Conservation (phyloP, 2,113 vertebrate genomes). For the Phylloscopus trochilus region DNA sequence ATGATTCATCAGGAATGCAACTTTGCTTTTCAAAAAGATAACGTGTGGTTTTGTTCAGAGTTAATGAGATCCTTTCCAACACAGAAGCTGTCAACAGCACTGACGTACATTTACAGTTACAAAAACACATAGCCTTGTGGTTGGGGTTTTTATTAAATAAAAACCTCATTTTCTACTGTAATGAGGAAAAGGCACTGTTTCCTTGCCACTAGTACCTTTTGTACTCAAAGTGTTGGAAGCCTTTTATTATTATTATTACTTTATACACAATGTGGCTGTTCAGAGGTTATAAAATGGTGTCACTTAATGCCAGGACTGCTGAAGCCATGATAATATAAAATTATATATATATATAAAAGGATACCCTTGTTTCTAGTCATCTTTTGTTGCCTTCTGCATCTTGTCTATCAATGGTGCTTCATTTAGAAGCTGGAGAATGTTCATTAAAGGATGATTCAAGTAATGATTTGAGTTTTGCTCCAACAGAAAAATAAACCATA, state of each 20-base stretch:
- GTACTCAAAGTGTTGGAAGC: background rate
- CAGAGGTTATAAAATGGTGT: background rate
- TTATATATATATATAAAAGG: background rate
- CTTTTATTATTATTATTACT: background rate
- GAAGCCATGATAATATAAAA: background rate
- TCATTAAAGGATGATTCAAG: background rate
- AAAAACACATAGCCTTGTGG: conserved; percentile 26
- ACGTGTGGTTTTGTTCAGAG: conserved; percentile 41
- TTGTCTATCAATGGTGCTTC: background rate
- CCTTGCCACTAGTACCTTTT: conserved; percentile 16
- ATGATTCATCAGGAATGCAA: conserved; percentile 12
- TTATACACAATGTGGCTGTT: background rate
- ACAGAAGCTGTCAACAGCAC: conserved; percentile 41
- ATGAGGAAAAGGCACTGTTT: background rate
- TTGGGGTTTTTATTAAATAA: conserved; percentile 16
- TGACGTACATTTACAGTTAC: background rate
- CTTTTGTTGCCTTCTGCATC: background rate
- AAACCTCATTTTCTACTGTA: conserved; percentile 32
- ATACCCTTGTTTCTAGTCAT: background rate
- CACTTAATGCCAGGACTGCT: background rate
- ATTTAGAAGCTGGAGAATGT: background rate
- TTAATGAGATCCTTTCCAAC: conserved; percentile 41
- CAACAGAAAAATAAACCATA: background rate
- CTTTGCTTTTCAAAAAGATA: conserved; percentile 15
- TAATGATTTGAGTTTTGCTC: background rate